phyloP scores from a whole-genome alignment of 2,113 vertebrate species.

The human region GRCh38 chr12:119776501-119777000 shows the following conservation, averaged over 20 bases:
- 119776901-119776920: background rate
- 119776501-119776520: background rate
- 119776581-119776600: background rate
- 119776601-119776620: background rate
- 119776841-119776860: conserved; percentile 85
- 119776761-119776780: conserved; percentile 95
- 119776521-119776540: background rate
- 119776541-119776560: background rate
- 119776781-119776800: conserved; percentile 98
- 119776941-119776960: background rate
- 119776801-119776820: conserved; percentile 97
- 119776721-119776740: conserved; percentile 94
- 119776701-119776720: conserved; percentile 97
- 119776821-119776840: conserved; percentile 98
- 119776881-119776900: background rate
- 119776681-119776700: conserved; percentile 94
- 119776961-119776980: conserved; percentile 8
- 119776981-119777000: too few relatives aligned
- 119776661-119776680: conserved; percentile 92
- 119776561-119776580: background rate
- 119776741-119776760: conserved; percentile 96
- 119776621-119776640: background rate
- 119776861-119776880: background rate
- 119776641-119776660: background rate
- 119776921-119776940: background rate